Evolutionary conservation across 1,140 invertebrate species (phyloP).

Genomic region (Sarcophaga peregrina): DNA sequence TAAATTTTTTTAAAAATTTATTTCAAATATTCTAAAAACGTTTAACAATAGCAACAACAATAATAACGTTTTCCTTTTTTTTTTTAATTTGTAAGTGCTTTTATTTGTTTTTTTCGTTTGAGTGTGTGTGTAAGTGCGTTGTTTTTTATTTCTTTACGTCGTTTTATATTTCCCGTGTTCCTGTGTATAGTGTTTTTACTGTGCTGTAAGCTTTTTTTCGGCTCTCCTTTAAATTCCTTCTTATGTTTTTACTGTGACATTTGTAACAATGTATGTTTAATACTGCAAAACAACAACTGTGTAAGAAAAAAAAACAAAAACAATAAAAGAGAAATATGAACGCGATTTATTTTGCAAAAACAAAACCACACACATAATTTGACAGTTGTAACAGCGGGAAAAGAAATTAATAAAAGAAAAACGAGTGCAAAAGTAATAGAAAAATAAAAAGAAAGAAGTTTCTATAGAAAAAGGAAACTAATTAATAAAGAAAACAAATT

Average conservation of each 20-base stretch:
- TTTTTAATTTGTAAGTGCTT: background rate
- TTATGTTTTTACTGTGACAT: background rate
- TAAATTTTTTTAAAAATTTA: no score
- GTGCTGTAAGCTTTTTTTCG: background rate
- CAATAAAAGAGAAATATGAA: background rate
- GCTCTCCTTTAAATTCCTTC: background rate
- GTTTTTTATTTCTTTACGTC: no score
- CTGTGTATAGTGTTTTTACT: no score
- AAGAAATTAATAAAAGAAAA: background rate
- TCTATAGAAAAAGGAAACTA: no score
- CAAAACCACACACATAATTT: background rate
- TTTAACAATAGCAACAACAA: background rate
- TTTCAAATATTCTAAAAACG: no score
- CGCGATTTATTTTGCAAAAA: background rate
- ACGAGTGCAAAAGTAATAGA: background rate
- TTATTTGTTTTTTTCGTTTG: background rate
- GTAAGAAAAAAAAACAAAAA: background rate
- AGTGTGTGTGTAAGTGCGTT: no score
- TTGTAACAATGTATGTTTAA: background rate
- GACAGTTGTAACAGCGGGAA: background rate
- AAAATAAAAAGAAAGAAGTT: no score
- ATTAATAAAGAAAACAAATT: no score
- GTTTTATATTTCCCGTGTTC: no score
- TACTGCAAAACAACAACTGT: no score
- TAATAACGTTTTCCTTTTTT: background rate